Percentiles rank a stretch among this genome's conserved stretches.
phyloP scores from a whole-genome alignment of 2,888 invertebrate genomes.

The Cerastis leucographa region DNA sequence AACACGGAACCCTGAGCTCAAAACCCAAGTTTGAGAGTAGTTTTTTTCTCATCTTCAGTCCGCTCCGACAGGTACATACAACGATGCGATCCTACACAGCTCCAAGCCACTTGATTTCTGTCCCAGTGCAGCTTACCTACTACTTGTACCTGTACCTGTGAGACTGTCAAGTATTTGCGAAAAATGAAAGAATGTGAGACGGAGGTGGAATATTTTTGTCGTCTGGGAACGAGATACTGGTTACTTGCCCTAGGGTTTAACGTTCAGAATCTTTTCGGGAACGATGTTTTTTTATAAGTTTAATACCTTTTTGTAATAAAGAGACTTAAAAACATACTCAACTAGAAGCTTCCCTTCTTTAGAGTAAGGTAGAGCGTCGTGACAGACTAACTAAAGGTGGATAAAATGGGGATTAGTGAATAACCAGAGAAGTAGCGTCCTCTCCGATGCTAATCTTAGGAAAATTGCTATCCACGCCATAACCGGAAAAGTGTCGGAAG shows the following conservation, averaged over 20 bases:
- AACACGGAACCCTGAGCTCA: slow-evolving; percentile 40
- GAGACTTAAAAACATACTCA: not conserved
- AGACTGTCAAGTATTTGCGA: slow-evolving; percentile 46
- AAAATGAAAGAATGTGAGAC: slow-evolving; percentile 33
- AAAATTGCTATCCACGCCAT: too few relatives aligned
- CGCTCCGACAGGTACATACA: slow-evolving; percentile 62
- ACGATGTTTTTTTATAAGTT: not conserved
- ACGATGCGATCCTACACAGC: slow-evolving; percentile 64
- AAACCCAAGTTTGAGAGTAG: not conserved
- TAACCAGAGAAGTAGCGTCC: too few relatives aligned
- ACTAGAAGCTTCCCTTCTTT: not conserved
- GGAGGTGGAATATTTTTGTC: slow-evolving; percentile 18
- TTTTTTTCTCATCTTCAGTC: slow-evolving; percentile 47
- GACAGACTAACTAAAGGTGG: not conserved
- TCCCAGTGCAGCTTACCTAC: slow-evolving; percentile 44
- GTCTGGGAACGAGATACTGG: slow-evolving; percentile 2
- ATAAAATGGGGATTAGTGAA: too few relatives aligned
- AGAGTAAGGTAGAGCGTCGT: not conserved
- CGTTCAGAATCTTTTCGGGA: not conserved
- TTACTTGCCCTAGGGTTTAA: not conserved
- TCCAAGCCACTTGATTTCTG: slow-evolving; percentile 43
- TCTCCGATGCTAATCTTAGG: too few relatives aligned
- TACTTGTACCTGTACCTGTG: slow-evolving; percentile 39
- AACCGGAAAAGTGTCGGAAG: too few relatives aligned
- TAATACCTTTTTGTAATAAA: not conserved